These are phyloP conservation scores for Vultur gryphus DNA, from an alignment of 2,797 vertebrate genomes.

Conservation along the genomic window DNA sequence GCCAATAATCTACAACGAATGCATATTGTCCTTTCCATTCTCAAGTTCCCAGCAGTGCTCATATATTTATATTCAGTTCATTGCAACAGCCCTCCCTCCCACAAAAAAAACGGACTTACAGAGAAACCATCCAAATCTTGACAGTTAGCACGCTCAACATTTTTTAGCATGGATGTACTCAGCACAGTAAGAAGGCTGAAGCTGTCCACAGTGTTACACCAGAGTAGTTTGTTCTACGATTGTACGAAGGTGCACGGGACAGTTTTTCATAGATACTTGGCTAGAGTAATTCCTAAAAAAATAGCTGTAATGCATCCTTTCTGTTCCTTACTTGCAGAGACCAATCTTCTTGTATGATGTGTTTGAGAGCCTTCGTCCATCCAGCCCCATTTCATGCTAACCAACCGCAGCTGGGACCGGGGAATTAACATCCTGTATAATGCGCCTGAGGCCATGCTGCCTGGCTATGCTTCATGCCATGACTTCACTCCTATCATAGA, in stretches of 20 bases:
- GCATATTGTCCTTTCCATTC: neutral
- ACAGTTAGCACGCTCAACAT: neutral
- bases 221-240: neutral
- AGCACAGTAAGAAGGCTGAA: neutral
- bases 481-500: neutral
- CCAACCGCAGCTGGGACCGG: rapidly evolving
- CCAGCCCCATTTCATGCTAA: rapidly evolving
- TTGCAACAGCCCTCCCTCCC: neutral
- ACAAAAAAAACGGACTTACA: neutral
- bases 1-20: neutral
- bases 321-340: neutral
- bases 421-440: neutral
- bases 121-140: neutral
- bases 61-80: neutral
- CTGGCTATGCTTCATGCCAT: neutral
- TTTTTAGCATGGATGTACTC: neutral
- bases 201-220: neutral
- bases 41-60: neutral
- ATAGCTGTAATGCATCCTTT: rapidly evolving
- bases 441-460: rapidly evolving
- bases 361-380: neutral
- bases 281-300: neutral
- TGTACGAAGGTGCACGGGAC: neutral
- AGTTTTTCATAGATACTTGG: neutral
- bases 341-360: rapidly evolving